A percentile compares a stretch with the other conserved stretches of the same genome.
Conservation (phyloP, 2,797 vertebrate species). For the Vireo griseus region DNA sequence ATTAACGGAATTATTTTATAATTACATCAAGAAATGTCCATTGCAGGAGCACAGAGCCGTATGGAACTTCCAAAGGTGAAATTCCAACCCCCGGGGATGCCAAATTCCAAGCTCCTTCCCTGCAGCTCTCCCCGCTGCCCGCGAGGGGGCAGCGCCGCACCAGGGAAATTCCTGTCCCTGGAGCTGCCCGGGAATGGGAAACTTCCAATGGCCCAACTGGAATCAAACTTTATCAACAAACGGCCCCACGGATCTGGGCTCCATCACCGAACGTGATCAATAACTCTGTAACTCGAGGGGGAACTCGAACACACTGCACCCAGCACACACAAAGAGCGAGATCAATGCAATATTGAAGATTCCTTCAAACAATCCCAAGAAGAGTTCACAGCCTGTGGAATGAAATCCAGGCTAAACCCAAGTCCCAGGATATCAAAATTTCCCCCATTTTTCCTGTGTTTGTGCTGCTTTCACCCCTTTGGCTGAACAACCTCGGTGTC, state of each 20-base stretch:
- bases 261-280: rapidly evolving
- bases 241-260: rapidly evolving
- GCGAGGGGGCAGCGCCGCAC: constrained; percentile 63
- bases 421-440: not conserved
- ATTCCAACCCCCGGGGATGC: rapidly evolving
- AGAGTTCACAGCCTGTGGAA: not conserved
- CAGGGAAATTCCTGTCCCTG: not conserved
- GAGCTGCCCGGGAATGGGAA: not conserved
- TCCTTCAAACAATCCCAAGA: rapidly evolving
- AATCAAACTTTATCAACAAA: not conserved
- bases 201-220: rapidly evolving
- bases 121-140: not conserved
- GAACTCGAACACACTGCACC: too few relatives aligned
- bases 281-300: rapidly evolving
- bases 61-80: not conserved
- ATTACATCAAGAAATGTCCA: rapidly evolving
- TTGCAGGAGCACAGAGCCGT: rapidly evolving
- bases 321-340: rapidly evolving
- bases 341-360: rapidly evolving
- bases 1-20: not conserved
- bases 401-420: rapidly evolving
- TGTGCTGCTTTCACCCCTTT: not conserved
- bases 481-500: not conserved
- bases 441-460: too few relatives aligned
- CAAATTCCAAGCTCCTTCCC: rapidly evolving